Conservation (phyloP, 2,113 vertebrate species). For the Scolopax mira region DNA sequence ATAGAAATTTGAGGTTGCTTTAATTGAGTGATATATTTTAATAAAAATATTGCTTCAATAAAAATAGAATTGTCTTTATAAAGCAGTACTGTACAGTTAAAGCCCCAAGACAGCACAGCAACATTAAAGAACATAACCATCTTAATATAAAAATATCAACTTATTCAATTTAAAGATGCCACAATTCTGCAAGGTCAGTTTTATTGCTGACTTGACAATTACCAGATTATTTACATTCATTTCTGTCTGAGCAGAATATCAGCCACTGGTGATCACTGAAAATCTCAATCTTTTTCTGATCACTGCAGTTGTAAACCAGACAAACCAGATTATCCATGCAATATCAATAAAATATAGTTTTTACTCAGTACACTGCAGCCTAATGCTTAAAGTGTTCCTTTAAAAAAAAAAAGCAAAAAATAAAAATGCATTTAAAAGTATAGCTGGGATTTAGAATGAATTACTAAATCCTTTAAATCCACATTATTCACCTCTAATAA, state of each 20-base stretch:
- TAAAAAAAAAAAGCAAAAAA: background rate
- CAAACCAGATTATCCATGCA: slow-evolving; percentile 20
- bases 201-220: background rate
- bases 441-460: slow-evolving; percentile 54
- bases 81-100: background rate
- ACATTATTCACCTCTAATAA: slow-evolving; percentile 63
- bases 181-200: background rate
- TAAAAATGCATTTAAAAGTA: slow-evolving; percentile 26
- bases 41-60: background rate
- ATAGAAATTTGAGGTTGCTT: background rate
- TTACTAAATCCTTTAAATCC: slow-evolving; percentile 64
- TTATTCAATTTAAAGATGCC: background rate
- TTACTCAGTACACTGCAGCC: background rate
- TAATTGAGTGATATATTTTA: background rate
- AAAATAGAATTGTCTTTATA: background rate
- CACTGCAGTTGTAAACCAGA: background rate
- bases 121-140: background rate
- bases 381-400: background rate
- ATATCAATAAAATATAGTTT: slow-evolving; percentile 2
- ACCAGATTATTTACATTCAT: background rate
- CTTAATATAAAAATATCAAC: background rate
- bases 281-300: background rate
- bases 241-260: background rate
- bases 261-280: background rate
- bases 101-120: background rate